Base-by-base conservation (phyloP, 2,888 invertebrate species). In the Amphiduros pacificus region DNA sequence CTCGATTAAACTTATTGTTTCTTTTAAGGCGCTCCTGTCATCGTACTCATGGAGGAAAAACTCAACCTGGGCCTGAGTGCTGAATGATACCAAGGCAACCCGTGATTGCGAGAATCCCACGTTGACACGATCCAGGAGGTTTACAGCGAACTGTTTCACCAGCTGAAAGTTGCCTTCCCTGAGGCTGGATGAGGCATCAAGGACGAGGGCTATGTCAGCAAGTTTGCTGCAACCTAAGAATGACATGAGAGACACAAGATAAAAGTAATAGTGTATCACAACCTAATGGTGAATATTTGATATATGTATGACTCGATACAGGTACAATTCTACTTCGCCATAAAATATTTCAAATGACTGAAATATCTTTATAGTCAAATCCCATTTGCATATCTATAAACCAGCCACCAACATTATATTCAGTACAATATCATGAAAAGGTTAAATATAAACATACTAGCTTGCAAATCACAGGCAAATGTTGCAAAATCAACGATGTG, bases 171-270 rank as follows among this genome's bases (percentile, higher is more conserved):
- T 75, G 2, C 65, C 64, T 54, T 73, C 70, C 31, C 74, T 74
- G 4, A 78, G 74, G 67, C 76, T 76, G n/a, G 75, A 75, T 2
- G 77, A 78, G 2, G 75, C 69, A 60, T 78, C 77, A 29, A 58
- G 20, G 5, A 58, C 51, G 2, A 58, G 22, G 17, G 36, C 36
- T 9, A 58, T 58, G 32, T 58, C 58, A 2, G 50, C 51, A 24
- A 50, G 32, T 11, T 20, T 36, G 6, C 36, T 6, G 41, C 58
- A 58, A 5, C n/a, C 58, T 58, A n/a, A n/a, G n/a, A n/a, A n/a
- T n/a, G n/a, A n/a, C n/a, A n/a, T n/a, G n/a, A n/a, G n/a, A n/a
- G 58, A 29, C 27, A 48, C 6, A 14, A 9, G 11, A 20, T 48
- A 17, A 20, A 9, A 48, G 11, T 48, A 48, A n/a, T n/a, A n/a